phyloP scores from a whole-genome alignment of 2,888 invertebrate species.

The Blastobasis lacticolella region DNA sequence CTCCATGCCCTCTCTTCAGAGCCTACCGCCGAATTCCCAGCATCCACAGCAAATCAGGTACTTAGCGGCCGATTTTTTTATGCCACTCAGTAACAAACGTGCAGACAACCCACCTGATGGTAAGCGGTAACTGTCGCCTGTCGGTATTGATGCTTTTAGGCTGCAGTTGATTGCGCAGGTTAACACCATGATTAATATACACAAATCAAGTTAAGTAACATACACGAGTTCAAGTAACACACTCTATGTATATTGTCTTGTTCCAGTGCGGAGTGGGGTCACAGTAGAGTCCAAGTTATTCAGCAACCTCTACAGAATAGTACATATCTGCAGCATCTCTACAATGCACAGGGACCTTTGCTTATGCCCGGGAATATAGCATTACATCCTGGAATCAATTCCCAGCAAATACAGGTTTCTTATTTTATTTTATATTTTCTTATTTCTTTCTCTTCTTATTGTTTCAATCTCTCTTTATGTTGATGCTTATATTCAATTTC shows the following conservation, averaged over 20 bases:
- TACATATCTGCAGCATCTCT: slow-evolving; percentile 86
- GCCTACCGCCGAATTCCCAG: slow-evolving; percentile 71
- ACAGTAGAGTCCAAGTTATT: slow-evolving; percentile 87
- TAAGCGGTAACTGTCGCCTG: no score
- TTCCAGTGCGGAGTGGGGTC: slow-evolving; percentile 77
- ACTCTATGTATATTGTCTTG: neutral
- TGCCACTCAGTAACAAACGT: no score
- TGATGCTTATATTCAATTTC: neutral
- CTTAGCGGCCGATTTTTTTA: neutral
- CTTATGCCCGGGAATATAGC: slow-evolving; percentile 87
- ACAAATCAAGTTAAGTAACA: no score
- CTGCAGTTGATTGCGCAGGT: no score
- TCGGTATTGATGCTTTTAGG: no score
- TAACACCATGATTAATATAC: no score
- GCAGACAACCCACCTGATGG: no score
- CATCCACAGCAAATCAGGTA: slow-evolving; percentile 76
- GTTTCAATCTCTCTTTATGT: no score
- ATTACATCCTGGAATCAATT: slow-evolving; percentile 82
- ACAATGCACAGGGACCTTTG: slow-evolving; percentile 85
- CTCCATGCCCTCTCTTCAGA: slow-evolving; percentile 85
- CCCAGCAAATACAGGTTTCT: slow-evolving; percentile 82
- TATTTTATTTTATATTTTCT: no score
- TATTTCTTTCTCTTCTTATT: no score
- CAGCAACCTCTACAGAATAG: slow-evolving; percentile 85
- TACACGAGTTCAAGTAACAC: no score